Conservation (phyloP, 2,888 invertebrate genomes). For the Acronicta leporina region DNA sequence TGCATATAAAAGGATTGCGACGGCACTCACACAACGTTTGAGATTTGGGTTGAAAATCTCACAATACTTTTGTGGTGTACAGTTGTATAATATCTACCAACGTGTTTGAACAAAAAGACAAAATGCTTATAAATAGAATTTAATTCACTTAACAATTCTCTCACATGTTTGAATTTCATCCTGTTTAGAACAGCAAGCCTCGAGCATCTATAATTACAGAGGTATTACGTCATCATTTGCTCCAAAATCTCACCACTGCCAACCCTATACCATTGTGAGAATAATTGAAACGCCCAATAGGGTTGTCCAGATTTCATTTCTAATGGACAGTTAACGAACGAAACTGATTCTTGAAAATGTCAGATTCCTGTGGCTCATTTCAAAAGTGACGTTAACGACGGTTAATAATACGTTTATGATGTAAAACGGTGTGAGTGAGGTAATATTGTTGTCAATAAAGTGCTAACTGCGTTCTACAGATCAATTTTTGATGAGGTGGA, state of each 20-base stretch:
- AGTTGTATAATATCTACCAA: not conserved
- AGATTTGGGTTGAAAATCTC: too few species aligned
- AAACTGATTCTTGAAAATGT: conserved; percentile 28
- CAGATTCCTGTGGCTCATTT: conserved; percentile 24
- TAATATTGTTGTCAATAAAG: conserved; percentile 14
- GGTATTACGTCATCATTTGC: conserved; percentile 25
- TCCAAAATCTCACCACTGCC: conserved; percentile 23
- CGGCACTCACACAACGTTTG: too few species aligned
- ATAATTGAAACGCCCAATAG: conserved; percentile 44
- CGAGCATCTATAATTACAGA: conserved; percentile 18
- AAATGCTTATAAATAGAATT: too few species aligned
- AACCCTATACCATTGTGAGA: conserved; percentile 32
- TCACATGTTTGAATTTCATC: not conserved
- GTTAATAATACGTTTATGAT: conserved; percentile 28
- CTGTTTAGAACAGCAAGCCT: conserved; percentile 1
- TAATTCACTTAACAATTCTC: not conserved
- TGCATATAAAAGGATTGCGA: too few species aligned
- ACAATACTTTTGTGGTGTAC: not conserved
- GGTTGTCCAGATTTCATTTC: conserved; percentile 47
- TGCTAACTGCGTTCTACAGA: conserved; percentile 5
- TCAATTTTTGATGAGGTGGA: conserved; percentile 19
- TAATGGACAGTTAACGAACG: conserved; percentile 22
- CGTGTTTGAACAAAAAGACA: not conserved
- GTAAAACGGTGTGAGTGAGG: not conserved
- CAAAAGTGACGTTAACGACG: conserved; percentile 9